A percentile compares a stretch with the other conserved stretches of the same genome.
These are phyloP conservation scores for Chloroclysta siterata DNA, from an alignment of 2,888 invertebrate genomes.

Conservation along the genomic window DNA sequence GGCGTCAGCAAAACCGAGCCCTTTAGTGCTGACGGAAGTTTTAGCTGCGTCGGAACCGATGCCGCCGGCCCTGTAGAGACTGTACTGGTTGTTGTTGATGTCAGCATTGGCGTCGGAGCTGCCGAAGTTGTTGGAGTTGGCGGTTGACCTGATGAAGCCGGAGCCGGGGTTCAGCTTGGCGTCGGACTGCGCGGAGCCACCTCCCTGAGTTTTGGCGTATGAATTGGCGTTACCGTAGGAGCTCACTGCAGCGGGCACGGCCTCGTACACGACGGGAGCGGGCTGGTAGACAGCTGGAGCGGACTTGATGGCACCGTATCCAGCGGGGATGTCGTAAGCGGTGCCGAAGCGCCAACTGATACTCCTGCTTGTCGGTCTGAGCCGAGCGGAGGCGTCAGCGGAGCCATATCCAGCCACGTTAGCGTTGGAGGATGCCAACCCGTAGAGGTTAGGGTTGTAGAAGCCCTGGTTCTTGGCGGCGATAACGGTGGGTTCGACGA, in stretches of 20 bases:
- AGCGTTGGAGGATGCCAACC: slow-evolving; percentile 62
- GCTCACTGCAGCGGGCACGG: slow-evolving; percentile 10
- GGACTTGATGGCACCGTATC: slow-evolving; percentile 32
- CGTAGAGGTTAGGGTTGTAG: slow-evolving; percentile 47
- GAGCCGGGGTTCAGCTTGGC: slow-evolving; percentile 50
- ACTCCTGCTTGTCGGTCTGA: slow-evolving; percentile 48
- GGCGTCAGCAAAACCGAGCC: slow-evolving; percentile 37
- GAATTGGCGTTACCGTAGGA: slow-evolving; percentile 40
- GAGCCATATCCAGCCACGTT: slow-evolving; percentile 57
- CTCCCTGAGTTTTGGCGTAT: slow-evolving; percentile 1
- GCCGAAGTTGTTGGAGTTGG: slow-evolving; percentile 41
- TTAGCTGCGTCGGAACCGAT: slow-evolving; percentile 46
- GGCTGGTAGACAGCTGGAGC: slow-evolving; percentile 25
- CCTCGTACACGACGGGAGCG: slow-evolving; percentile 33
- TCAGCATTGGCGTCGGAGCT: slow-evolving; percentile 45
- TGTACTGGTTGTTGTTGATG: slow-evolving; percentile 46
- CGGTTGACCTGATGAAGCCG: slow-evolving; percentile 22
- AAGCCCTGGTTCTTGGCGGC: slow-evolving; percentile 61
- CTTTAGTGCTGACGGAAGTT: slow-evolving; percentile 46
- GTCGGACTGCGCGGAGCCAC: slow-evolving; percentile 37
- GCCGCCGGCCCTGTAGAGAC: slow-evolving; percentile 47
- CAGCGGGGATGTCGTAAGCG: slow-evolving; percentile 60
- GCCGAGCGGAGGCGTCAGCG: slow-evolving; percentile 56
- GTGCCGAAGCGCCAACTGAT: slow-evolving; percentile 75
- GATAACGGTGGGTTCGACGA: slow-evolving; percentile 45